These are phyloP conservation scores for Mustelus asterias DNA, from an alignment of 2,113 vertebrate species.

Conservation along the genomic window DNA sequence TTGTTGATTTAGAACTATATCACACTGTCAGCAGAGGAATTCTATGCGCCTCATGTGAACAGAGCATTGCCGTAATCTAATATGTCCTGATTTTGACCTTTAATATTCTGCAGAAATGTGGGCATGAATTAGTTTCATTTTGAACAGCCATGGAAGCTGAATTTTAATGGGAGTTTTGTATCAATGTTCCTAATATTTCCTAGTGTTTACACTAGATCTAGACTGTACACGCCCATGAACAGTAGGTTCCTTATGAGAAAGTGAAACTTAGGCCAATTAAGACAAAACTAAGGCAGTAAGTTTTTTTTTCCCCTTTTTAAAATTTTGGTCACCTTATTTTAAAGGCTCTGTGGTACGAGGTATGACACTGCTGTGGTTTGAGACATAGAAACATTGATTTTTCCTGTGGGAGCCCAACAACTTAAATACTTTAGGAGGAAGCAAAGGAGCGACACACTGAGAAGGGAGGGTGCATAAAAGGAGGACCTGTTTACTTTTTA, in stretches of 20 bases:
- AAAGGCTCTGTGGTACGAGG: not conserved
- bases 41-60: not conserved
- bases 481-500: not conserved
- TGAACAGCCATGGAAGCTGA: not conserved
- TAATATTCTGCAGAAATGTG: not conserved
- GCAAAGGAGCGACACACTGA: not conserved
- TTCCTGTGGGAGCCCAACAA: not conserved
- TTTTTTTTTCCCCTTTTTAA: not conserved
- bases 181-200: not conserved
- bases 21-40: not conserved
- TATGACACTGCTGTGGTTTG: not conserved
- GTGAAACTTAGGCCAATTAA: not conserved
- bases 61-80: not conserved
- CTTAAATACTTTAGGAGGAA: not conserved
- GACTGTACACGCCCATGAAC: not conserved
- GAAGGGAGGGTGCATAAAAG: not conserved
- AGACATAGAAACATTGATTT: not conserved
- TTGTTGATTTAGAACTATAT: not conserved
- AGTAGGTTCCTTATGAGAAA: not conserved
- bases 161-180: not conserved
- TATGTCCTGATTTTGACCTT: not conserved
- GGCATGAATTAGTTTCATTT: not conserved
- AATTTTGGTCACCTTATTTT: not conserved
- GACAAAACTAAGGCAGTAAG: not conserved
- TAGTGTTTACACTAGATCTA: not conserved